Evolutionary conservation across 2,888 invertebrate genomes (phyloP).

Genomic region (Sesamia inferens): DNA sequence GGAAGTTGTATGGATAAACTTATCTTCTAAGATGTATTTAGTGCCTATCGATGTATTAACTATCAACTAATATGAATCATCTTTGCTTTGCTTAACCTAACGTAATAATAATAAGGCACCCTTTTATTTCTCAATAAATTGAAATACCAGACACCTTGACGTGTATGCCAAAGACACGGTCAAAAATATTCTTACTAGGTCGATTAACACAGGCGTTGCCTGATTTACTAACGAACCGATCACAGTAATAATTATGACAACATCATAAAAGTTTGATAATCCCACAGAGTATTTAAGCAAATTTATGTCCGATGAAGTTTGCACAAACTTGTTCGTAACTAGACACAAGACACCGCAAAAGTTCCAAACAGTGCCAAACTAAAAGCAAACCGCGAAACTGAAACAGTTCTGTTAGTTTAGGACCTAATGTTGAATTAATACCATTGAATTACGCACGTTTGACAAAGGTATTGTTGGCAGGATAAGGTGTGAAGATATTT

Average conservation of each 20-base stretch:
- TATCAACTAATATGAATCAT: background rate
- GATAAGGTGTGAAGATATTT: conserved; percentile 41
- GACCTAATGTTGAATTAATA: conserved; percentile 40
- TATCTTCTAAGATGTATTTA: background rate
- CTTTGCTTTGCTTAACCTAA: background rate
- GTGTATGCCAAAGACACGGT: background rate
- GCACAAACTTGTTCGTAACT: conserved; percentile 35
- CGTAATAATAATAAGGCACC: background rate
- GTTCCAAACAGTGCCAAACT: conserved; percentile 37
- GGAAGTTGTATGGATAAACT: conserved; percentile 6
- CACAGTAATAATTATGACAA: background rate
- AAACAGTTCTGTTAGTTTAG: conserved; percentile 51
- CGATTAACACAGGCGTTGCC: background rate
- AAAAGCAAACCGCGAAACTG: conserved; percentile 21
- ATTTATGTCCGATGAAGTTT: conserved; percentile 31
- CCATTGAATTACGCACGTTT: conserved; percentile 30
- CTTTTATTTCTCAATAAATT: background rate
- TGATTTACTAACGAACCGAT: background rate
- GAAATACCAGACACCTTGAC: background rate
- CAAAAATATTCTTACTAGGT: background rate
- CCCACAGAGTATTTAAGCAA: conserved; percentile 5
- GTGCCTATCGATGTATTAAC: background rate
- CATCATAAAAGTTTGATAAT: conserved; percentile 1
- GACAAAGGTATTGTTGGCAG: conserved; percentile 20
- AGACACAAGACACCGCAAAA: conserved; percentile 55